Evolutionary conservation across 2,888 invertebrate species (phyloP).

Genomic region (Laspeyria flexula): DNA sequence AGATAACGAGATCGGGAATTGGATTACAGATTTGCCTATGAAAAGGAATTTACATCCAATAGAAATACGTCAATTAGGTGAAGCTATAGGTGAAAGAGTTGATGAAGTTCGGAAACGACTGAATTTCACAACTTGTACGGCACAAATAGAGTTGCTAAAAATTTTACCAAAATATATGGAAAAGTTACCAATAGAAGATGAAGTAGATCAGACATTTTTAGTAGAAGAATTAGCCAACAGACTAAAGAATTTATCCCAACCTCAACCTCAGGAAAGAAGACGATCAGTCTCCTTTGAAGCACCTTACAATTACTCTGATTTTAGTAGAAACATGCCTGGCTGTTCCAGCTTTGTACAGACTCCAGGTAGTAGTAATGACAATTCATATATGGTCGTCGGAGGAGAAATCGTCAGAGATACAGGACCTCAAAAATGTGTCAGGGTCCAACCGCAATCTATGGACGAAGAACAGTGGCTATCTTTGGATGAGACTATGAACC

Average conservation of each 20-base stretch:
- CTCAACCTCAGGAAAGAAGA: conserved; percentile 20
- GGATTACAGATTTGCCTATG: conserved; percentile 65
- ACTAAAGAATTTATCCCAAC: conserved; percentile 49
- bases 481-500: conserved; percentile 13
- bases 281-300: conserved; percentile 49
- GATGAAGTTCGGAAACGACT: conserved; percentile 51
- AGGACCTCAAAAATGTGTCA: neutral
- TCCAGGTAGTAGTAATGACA: conserved; percentile 22
- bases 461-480: conserved; percentile 24
- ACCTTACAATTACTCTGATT: conserved; percentile 47
- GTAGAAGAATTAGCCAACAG: conserved; percentile 61
- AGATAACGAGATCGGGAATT: conserved; percentile 64
- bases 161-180: conserved; percentile 53
- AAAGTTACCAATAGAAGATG: conserved; percentile 50
- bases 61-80: conserved; percentile 50
- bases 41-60: conserved; percentile 37
- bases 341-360: conserved; percentile 46
- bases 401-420: conserved; percentile 20
- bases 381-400: conserved; percentile 30
- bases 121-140: conserved; percentile 28
- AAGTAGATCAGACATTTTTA: conserved; percentile 52
- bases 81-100: conserved; percentile 60
- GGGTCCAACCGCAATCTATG: neutral
- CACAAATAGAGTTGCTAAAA: conserved; percentile 46
- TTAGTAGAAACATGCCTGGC: conserved; percentile 44